Base-by-base conservation (phyloP, 2,797 vertebrate species). In the Bufotes viridis region DNA sequence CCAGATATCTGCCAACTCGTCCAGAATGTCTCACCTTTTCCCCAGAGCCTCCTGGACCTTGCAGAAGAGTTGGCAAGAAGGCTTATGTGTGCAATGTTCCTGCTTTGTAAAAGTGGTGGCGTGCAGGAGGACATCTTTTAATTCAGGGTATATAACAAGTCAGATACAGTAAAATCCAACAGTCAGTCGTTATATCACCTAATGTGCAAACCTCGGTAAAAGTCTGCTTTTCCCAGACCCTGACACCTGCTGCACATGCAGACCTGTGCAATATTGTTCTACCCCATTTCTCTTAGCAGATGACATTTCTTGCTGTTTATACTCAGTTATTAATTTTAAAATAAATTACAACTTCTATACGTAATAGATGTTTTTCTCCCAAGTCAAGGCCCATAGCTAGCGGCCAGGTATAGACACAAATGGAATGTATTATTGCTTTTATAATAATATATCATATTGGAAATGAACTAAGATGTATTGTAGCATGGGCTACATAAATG, bases 281-380 rank as follows among this genome's bases (percentile, higher is more conserved):
- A 55, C 17, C 26, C 61, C 63, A 18, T 76, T 0, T 9, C 42
- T 20, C 2, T 14, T 10, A 76, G 61, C 82, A n/a, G 24, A n/a
- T 49, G 69, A 51, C 80, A 80, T 29, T 20, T 61, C 55, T 20
- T 17, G 24, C 75, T 24, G 6, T 78, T 55, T 24, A 78, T 78
- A n/a, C 49, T 51, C 51, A 7, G 4, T 80, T 11, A 80, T 80
- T 80, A 34, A 60, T 61, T 61, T 12, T 12, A 61, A 75, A 55
- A 78, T 78, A 83, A 84, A 75, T 74, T 60, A 84, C 24, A 61
- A 42, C 69, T 75, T 75, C 20, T 53, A 53, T 17, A 26, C 22
- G 15, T 85, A 85, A 78, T 55, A 85, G 49, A 78, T 53, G 74
- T 78, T 63, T 83, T 85, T 65, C 72, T 85, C 61, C 70, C 22